phyloP scores from a whole-genome alignment of 35 echinoderm and acorn worm species.

The Ptychodera flava region DNA sequence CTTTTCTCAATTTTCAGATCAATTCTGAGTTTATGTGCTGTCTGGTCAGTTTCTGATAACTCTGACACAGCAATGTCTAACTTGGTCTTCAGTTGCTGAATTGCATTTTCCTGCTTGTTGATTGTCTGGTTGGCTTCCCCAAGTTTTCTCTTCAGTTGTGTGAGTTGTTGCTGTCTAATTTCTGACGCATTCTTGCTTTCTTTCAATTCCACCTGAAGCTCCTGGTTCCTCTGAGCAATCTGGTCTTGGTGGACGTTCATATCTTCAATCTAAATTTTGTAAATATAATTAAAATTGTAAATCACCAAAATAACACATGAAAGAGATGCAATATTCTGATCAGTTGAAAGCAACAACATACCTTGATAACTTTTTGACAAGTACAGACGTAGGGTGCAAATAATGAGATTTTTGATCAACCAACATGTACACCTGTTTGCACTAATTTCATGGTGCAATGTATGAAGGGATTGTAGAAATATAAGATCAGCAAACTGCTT shows the following conservation, averaged over 20 bases:
- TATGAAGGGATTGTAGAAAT: too few relatives aligned
- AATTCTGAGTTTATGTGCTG: conserved; percentile 38
- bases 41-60: conserved; percentile 45
- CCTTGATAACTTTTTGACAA: too few relatives aligned
- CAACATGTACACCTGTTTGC: too few relatives aligned
- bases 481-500: too few relatives aligned
- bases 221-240: not conserved
- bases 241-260: not conserved
- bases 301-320: too few relatives aligned
- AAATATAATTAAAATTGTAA: too few relatives aligned
- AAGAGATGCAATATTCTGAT: too few relatives aligned
- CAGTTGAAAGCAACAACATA: too few relatives aligned
- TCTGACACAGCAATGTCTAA: conserved; percentile 62
- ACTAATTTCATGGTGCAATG: too few relatives aligned
- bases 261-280: not conserved
- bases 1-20: conserved; percentile 50
- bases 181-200: not conserved
- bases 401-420: too few relatives aligned
- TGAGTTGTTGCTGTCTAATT: not conserved
- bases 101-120: conserved; percentile 55
- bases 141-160: not conserved
- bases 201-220: not conserved
- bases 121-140: not conserved
- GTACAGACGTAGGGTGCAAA: too few relatives aligned
- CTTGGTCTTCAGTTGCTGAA: conserved; percentile 64